phyloP scores from a whole-genome alignment of 2,113 vertebrate species.

The Psammodynastes pulverulentus region DNA sequence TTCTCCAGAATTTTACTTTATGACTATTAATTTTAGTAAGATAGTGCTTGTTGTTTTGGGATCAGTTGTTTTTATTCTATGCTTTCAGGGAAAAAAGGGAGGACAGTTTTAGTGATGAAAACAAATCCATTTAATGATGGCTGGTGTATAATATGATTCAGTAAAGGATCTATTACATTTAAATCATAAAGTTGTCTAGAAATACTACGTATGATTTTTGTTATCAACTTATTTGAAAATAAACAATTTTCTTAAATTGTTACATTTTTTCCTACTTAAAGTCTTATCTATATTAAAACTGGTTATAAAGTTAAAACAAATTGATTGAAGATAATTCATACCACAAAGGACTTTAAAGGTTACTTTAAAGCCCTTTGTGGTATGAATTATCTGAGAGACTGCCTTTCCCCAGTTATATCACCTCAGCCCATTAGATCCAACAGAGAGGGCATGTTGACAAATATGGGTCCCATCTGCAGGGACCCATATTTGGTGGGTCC shows the following conservation, averaged over 20 bases:
- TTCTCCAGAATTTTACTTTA: background rate
- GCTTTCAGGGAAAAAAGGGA: background rate
- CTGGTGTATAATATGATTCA: background rate
- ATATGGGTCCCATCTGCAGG: background rate
- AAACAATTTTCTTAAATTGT: background rate
- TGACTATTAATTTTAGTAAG: no score
- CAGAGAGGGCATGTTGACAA: background rate
- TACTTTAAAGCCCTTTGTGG: background rate
- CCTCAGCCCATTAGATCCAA: background rate
- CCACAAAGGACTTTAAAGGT: no score
- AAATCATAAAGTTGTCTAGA: background rate
- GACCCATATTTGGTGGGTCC: background rate
- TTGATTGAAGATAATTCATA: background rate
- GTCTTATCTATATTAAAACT: background rate
- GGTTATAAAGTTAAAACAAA: background rate
- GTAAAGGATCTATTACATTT: background rate
- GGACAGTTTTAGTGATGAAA: background rate
- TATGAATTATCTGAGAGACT: background rate
- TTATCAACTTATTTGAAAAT: background rate
- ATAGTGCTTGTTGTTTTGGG: background rate
- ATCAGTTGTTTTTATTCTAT: background rate
- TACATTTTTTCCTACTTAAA: background rate
- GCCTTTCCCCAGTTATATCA: background rate
- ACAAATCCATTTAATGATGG: background rate
- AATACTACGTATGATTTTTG: background rate